Conservation (phyloP, 2,888 invertebrate genomes). For the Rhodophaea formosa region DNA sequence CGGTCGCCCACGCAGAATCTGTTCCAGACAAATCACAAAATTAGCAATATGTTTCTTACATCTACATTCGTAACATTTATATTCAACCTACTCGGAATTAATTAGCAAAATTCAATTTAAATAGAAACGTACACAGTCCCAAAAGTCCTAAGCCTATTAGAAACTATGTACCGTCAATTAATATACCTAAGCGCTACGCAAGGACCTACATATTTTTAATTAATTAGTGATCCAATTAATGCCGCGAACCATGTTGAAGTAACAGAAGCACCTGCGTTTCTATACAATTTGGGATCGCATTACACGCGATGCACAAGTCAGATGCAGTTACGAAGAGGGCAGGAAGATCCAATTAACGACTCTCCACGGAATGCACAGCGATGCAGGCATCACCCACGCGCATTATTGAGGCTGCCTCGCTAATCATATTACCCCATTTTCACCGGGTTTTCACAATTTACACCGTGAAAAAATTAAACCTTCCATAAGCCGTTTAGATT, state of each 20-base stretch:
- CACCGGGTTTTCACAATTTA: not conserved
- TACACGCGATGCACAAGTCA: slow-evolving; percentile 31
- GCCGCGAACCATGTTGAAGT: not conserved
- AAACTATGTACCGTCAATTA: not conserved
- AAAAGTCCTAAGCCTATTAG: not conserved
- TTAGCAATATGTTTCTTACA: not conserved
- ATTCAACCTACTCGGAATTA: not conserved
- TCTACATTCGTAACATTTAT: not conserved
- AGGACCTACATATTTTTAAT: slow-evolving; percentile 2
- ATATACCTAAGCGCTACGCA: slow-evolving; percentile 14
- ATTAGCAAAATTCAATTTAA: not conserved
- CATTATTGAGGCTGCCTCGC: slow-evolving; percentile 43
- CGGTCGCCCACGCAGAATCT: slow-evolving; percentile 99
- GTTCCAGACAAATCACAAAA: slow-evolving; percentile 31
- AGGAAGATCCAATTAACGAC: slow-evolving; percentile 52
- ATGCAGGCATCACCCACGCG: slow-evolving; percentile 32
- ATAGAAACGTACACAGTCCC: not conserved
- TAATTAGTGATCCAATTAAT: slow-evolving; percentile 13
- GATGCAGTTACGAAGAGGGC: slow-evolving; percentile 39
- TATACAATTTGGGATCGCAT: slow-evolving; percentile 24
- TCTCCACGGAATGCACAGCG: slow-evolving; percentile 31
- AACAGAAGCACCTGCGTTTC: slow-evolving; percentile 5
- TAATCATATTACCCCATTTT: slow-evolving; percentile 40
- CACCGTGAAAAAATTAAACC: slow-evolving; percentile 15
- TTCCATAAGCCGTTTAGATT: slow-evolving; percentile 30